These are phyloP conservation scores for Ammodytes dubius DNA, from an alignment of 2,113 vertebrate genomes.

Conservation along the genomic window DNA sequence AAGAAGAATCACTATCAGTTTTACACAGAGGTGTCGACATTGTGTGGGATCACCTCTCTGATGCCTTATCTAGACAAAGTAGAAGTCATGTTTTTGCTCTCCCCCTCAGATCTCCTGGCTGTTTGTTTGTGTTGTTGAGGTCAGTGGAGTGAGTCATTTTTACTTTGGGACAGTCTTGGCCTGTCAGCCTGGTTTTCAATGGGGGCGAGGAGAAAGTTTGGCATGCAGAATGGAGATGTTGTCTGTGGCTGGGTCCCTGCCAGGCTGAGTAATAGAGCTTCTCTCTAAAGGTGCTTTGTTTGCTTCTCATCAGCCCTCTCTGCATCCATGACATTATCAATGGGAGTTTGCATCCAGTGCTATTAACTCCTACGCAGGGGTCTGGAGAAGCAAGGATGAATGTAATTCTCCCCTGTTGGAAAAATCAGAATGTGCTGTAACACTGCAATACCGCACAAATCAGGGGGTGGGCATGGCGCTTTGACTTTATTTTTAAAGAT, in stretches of 20 bases:
- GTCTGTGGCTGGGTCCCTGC: conserved; percentile 54
- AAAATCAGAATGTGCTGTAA: conserved; percentile 8
- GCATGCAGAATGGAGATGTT: conserved; percentile 58
- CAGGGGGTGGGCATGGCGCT: background rate
- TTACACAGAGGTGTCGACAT: conserved; percentile 11
- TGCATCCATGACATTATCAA: conserved; percentile 64
- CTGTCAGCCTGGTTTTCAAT: conserved; percentile 64
- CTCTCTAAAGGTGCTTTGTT: conserved; percentile 67
- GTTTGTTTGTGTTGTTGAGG: conserved; percentile 62
- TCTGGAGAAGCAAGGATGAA: conserved; percentile 41
- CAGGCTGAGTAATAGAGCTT: conserved; percentile 70
- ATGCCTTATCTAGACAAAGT: conserved; percentile 47
- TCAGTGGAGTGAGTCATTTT: conserved; percentile 69
- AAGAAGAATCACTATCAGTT: background rate
- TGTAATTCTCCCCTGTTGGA: conserved; percentile 1
- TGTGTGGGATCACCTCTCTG: conserved; percentile 4
- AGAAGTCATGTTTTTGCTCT: conserved; percentile 38
- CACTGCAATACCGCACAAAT: background rate
- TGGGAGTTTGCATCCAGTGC: conserved; percentile 51
- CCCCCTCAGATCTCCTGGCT: conserved; percentile 41
- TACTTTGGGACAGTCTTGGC: conserved; percentile 61
- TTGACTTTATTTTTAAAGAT: conserved; percentile 12
- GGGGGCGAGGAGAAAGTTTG: conserved; percentile 50
- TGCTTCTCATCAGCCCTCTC: conserved; percentile 61
- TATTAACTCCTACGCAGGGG: conserved; percentile 60